These are phyloP conservation scores for Diuraphis noxia DNA, from an alignment of 1,140 invertebrate genomes.

Conservation along the genomic window DNA sequence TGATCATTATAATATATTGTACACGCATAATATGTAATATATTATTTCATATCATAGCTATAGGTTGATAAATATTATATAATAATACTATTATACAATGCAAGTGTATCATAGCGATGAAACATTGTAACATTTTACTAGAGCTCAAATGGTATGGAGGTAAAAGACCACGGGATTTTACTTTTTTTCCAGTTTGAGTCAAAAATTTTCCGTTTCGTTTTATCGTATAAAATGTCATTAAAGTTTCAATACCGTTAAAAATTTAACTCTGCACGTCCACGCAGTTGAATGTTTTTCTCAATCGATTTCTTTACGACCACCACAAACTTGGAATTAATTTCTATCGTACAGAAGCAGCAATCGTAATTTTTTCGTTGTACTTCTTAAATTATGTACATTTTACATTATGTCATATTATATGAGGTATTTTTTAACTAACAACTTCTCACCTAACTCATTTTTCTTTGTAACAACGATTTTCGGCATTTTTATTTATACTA, in stretches of 20 bases:
- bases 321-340: neutral
- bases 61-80: neutral
- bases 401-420: no score
- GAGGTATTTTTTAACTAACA: neutral
- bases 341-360: neutral
- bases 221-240: neutral
- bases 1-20: neutral
- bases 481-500: no score
- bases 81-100: no score
- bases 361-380: neutral
- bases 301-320: neutral
- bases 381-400: neutral
- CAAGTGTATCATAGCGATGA: no score
- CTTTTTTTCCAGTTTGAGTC: neutral
- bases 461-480: no score
- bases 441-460: no score
- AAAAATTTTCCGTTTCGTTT: neutral
- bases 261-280: neutral
- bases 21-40: neutral
- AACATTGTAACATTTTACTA: no score
- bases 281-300: neutral
- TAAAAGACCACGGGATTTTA: neutral
- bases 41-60: neutral
- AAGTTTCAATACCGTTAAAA: neutral
- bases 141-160: no score